These are phyloP conservation scores for Drosophila kepulauana DNA, from an alignment of 1,140 invertebrate species.

Conservation along the genomic window DNA sequence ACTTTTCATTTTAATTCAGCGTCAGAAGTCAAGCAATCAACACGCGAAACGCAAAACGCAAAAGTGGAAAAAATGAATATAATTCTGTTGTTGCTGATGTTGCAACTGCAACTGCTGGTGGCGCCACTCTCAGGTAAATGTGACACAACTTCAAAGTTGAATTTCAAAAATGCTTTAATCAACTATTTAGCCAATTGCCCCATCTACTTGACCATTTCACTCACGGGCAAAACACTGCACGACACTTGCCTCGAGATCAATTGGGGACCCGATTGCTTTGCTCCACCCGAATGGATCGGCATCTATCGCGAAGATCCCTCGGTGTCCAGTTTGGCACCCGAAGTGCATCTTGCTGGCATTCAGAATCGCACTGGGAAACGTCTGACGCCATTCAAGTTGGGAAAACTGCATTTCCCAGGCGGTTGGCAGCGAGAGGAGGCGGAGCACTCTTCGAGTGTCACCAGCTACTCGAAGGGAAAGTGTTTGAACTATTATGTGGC, in stretches of 20 bases:
- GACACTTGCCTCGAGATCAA: constrained; percentile 86
- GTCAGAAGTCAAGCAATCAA: constrained; percentile 29
- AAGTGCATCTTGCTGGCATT: constrained; percentile 58
- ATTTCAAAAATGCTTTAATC: neutral
- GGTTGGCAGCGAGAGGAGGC: constrained; percentile 85
- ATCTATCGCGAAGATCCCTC: constrained; percentile 76
- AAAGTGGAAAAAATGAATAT: constrained; percentile 28
- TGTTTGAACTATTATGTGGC: constrained; percentile 86
- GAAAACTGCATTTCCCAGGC: constrained; percentile 84
- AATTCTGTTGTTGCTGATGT: constrained; percentile 3
- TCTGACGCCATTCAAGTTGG: constrained; percentile 85
- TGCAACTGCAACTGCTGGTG: constrained; percentile 27
- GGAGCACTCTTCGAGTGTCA: constrained; percentile 53
- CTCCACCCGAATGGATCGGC: constrained; percentile 75
- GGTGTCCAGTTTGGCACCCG: constrained; percentile 64
- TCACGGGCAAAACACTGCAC: constrained; percentile 70
- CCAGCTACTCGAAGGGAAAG: constrained; percentile 62
- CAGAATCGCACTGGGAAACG: constrained; percentile 82
- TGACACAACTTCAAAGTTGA: neutral
- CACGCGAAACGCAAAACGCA: neutral
- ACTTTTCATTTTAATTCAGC: constrained; percentile 22
- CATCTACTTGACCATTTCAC: constrained; percentile 70
- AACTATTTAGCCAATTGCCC: constrained; percentile 59
- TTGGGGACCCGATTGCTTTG: constrained; percentile 86
- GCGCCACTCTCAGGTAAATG: constrained; percentile 28